These are phyloP conservation scores for Drosophila malerkotliana DNA, from an alignment of 1,140 invertebrate genomes.

Conservation along the genomic window DNA sequence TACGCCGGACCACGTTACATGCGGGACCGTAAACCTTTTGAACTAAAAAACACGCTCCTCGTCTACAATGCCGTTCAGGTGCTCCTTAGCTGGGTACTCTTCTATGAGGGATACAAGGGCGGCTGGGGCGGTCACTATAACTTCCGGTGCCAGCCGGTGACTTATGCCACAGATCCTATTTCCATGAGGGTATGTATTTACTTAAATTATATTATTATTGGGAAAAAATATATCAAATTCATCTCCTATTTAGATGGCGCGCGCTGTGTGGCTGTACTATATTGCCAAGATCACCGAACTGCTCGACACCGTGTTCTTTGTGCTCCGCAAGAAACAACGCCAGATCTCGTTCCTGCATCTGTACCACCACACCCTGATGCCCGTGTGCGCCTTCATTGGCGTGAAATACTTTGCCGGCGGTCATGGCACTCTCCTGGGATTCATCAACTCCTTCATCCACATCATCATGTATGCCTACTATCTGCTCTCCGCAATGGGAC, in stretches of 20 bases:
- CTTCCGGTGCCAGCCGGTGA: conserved; percentile 93
- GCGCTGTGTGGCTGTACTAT: conserved; percentile 87
- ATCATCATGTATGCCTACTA: conserved; percentile 95
- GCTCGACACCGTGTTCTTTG: conserved; percentile 91
- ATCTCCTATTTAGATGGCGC: conserved; percentile 85
- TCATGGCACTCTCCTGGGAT: conserved; percentile 91
- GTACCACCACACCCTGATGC: conserved; percentile 90
- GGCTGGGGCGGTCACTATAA: conserved; percentile 90
- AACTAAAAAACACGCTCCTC: conserved; percentile 90
- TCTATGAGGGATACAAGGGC: conserved; percentile 87
- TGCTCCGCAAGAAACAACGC: conserved; percentile 90
- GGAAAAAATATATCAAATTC: background rate
- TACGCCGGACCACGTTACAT: conserved; percentile 91
- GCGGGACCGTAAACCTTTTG: conserved; percentile 92
- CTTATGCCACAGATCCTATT: conserved; percentile 90
- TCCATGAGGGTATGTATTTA: conserved; percentile 88
- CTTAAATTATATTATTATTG: background rate
- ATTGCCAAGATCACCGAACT: conserved; percentile 88
- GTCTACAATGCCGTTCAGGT: conserved; percentile 93
- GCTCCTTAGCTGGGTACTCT: conserved; percentile 89
- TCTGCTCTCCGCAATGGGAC: conserved; percentile 91
- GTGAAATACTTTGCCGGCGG: conserved; percentile 91
- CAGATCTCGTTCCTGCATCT: conserved; percentile 91
- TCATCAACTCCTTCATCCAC: conserved; percentile 92
- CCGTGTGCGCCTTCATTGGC: conserved; percentile 92